Conservation (phyloP, 2,888 invertebrate genomes). For the Pseudanteris insignis region DNA sequence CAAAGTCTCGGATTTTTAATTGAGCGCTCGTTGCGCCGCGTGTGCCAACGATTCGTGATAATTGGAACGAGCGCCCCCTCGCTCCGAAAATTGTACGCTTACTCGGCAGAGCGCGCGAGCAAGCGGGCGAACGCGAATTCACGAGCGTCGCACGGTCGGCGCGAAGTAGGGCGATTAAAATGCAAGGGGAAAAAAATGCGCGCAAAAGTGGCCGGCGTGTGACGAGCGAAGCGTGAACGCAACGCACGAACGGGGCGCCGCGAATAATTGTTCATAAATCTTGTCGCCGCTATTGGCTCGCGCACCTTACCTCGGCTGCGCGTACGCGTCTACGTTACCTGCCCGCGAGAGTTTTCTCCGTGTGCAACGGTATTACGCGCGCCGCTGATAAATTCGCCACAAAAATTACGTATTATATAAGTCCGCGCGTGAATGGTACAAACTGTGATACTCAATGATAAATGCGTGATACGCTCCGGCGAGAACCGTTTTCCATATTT, state of each 20-base stretch:
- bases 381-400: conserved; percentile 22
- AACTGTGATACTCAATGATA: conserved; percentile 4
- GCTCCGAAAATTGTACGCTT: too few species aligned
- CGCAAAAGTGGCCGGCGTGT: conserved; percentile 54
- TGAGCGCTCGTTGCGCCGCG: background rate
- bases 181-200: conserved; percentile 44
- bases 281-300: conserved; percentile 20
- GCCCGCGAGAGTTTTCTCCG: too few species aligned
- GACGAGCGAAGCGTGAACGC: conserved; percentile 59
- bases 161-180: conserved; percentile 3
- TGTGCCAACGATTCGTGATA: background rate
- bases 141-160: conserved; percentile 10
- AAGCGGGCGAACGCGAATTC: conserved; percentile 11
- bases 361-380: conserved; percentile 13
- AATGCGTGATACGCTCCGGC: too few species aligned
- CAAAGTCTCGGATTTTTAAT: background rate
- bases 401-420: conserved; percentile 24
- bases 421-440: conserved; percentile 2
- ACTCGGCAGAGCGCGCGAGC: too few species aligned
- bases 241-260: conserved; percentile 54
- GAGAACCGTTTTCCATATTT: too few species aligned
- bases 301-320: too few species aligned
- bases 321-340: too few species aligned
- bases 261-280: conserved; percentile 50
- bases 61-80: background rate